These are phyloP conservation scores for Deilephila elpenor DNA, from an alignment of 2,888 invertebrate species.

Conservation along the genomic window DNA sequence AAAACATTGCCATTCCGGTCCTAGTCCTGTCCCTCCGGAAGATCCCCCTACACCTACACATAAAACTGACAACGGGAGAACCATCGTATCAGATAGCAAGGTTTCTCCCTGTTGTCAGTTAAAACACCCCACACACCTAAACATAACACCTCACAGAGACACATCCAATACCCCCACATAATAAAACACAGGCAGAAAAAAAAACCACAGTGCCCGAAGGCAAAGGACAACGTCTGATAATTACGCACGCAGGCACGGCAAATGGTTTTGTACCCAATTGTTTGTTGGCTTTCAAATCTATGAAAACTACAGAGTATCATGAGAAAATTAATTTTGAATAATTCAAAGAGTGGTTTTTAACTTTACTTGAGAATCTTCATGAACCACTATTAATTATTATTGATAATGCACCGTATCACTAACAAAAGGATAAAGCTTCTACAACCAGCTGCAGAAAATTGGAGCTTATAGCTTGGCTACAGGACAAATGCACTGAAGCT, in stretches of 20 bases:
- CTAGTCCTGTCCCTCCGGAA: too few species aligned
- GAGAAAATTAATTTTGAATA: not conserved
- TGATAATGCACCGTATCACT: not conserved
- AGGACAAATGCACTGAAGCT: not conserved
- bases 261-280: not conserved
- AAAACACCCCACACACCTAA: too few species aligned
- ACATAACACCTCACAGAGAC: too few species aligned
- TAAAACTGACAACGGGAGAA: too few species aligned
- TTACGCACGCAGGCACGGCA: not conserved
- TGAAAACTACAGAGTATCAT: not conserved
- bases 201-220: constrained; percentile 1
- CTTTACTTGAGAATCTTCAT: not conserved
- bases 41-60: too few species aligned
- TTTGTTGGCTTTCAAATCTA: not conserved
- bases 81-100: too few species aligned
- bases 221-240: too few species aligned
- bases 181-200: too few species aligned
- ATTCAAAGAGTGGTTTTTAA: not conserved
- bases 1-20: too few species aligned
- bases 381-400: too few species aligned
- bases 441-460: not conserved
- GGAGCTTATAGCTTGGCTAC: not conserved
- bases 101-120: too few species aligned
- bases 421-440: not conserved
- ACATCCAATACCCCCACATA: too few species aligned